These are phyloP conservation scores for Cyrtonyx montezumae DNA, from an alignment of 2,113 vertebrate species.

Conservation along the genomic window DNA sequence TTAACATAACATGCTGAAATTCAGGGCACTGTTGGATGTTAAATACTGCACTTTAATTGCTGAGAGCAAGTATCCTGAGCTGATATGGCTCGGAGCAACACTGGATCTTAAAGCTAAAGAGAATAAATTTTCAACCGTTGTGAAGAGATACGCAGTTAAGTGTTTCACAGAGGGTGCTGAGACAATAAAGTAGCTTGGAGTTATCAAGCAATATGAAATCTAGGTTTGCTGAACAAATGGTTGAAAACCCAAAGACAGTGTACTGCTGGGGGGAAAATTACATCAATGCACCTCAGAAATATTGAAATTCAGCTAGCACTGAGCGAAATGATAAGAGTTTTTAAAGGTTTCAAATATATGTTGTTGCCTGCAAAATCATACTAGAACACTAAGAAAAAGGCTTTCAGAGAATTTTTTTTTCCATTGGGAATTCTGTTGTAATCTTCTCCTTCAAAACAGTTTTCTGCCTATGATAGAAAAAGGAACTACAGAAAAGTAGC, in stretches of 20 bases:
- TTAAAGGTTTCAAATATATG: background rate
- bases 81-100: background rate
- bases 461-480: background rate
- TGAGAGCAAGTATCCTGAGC: background rate
- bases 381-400: background rate
- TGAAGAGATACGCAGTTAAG: background rate
- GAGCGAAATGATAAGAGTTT: background rate
- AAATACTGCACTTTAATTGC: accelerated
- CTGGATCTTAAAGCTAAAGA: background rate
- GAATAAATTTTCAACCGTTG: background rate
- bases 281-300: background rate
- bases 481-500: background rate
- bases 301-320: background rate
- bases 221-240: background rate
- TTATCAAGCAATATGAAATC: background rate
- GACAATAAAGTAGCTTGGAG: background rate
- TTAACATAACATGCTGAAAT: background rate
- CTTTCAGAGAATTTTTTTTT: background rate
- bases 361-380: background rate
- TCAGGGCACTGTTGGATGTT: background rate
- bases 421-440: background rate
- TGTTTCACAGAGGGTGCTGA: background rate
- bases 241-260: background rate
- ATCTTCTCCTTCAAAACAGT: background rate
- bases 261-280: background rate